Conservation (phyloP, 2,113 vertebrate species). For the Columba livia region DNA sequence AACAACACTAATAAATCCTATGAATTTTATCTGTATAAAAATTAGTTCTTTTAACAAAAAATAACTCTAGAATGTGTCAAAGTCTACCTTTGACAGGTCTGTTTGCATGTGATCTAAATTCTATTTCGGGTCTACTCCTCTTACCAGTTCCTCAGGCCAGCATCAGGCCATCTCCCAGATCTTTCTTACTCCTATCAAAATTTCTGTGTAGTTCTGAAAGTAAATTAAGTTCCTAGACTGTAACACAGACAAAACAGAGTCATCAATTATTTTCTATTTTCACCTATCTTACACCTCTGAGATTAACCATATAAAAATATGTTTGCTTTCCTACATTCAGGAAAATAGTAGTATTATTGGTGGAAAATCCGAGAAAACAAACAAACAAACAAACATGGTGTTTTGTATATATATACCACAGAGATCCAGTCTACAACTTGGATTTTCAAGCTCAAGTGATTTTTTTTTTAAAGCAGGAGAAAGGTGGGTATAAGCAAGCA, state of each 20-base stretch:
- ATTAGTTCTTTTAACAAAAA: background rate
- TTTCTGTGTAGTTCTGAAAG: background rate
- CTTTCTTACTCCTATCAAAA: background rate
- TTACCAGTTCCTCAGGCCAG: background rate
- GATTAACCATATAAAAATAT: background rate
- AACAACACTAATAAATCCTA: background rate
- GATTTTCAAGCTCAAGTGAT: background rate
- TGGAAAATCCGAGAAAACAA: background rate
- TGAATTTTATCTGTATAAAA: background rate
- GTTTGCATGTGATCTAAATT: background rate
- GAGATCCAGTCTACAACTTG: background rate
- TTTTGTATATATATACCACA: background rate
- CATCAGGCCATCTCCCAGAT: background rate
- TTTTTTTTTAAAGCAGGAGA: background rate
- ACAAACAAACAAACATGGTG: rapidly evolving
- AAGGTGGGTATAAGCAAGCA: background rate
- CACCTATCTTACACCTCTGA: background rate
- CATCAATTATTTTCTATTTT: background rate
- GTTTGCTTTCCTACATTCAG: background rate
- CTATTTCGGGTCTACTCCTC: background rate
- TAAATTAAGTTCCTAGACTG: background rate
- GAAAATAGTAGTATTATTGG: background rate
- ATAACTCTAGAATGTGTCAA: background rate
- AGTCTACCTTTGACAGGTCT: background rate
- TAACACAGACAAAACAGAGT: background rate